phyloP scores from a whole-genome alignment of 2,797 vertebrate genomes.

The Nasua narica region DNA sequence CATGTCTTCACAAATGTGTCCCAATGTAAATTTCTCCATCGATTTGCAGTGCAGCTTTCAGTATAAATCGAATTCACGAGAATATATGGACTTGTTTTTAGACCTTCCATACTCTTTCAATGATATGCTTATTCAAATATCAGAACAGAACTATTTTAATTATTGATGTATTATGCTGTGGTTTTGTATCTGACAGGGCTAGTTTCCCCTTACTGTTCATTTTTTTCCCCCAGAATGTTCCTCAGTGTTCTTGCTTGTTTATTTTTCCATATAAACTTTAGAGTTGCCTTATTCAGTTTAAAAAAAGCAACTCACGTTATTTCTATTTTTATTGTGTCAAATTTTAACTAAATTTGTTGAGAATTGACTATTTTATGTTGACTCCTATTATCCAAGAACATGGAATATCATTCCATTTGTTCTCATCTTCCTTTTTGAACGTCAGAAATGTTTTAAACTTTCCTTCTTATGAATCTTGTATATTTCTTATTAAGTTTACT shows the following conservation, averaged over 20 bases:
- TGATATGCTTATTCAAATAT: background rate
- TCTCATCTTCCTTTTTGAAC: background rate
- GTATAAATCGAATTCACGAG: background rate
- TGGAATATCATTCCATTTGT: background rate
- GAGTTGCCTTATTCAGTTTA: background rate
- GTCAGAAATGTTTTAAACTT: background rate
- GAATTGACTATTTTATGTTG: background rate
- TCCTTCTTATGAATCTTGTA: background rate
- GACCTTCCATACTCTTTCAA: background rate
- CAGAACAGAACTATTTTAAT: background rate
- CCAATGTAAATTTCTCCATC: background rate
- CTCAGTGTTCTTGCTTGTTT: slow-evolving; percentile 11
- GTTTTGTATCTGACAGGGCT: background rate
- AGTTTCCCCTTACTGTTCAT: background rate
- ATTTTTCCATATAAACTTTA: background rate
- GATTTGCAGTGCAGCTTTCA: background rate
- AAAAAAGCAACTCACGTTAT: background rate
- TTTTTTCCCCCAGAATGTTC: background rate
- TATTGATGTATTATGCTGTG: background rate
- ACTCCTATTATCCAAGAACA: background rate
- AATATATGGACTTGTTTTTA: background rate
- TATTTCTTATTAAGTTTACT: background rate
- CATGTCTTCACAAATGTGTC: background rate
- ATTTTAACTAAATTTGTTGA: background rate
- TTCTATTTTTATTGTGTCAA: background rate